Evolutionary conservation across 2,797 vertebrate genomes (phyloP).

Genomic region (Pogoniulus pusillus): DNA sequence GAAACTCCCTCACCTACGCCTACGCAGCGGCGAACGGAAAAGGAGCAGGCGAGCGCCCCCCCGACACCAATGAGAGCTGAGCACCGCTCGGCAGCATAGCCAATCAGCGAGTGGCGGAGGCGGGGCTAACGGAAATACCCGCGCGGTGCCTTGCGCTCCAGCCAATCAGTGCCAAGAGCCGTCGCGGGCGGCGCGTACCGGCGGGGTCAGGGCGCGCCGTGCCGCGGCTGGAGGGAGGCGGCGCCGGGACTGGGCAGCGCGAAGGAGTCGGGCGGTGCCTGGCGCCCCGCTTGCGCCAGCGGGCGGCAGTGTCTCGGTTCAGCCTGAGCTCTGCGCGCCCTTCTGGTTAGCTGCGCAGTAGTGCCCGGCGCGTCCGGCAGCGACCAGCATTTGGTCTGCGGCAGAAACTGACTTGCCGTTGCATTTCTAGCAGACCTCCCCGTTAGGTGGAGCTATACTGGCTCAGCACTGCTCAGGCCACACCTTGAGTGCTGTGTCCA

Average conservation of each 20-base stretch:
- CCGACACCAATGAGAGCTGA: not conserved
- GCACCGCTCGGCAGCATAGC: fast-evolving
- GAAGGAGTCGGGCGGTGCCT: no score
- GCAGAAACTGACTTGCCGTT: fast-evolving
- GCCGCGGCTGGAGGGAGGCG: no score
- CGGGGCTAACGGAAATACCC: not conserved
- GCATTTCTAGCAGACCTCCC: fast-evolving
- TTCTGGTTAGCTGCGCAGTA: no score
- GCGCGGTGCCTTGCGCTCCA: fast-evolving
- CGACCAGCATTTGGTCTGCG: not conserved
- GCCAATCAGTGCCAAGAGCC: not conserved
- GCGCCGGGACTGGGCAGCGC: not conserved
- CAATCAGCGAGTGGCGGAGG: not conserved
- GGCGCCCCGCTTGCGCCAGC: not conserved
- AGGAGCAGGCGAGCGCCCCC: not conserved
- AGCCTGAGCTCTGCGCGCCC: not conserved
- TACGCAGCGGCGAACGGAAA: not conserved
- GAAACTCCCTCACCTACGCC: not conserved
- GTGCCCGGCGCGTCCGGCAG: not conserved
- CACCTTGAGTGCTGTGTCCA: no score
- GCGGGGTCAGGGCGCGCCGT: no score
- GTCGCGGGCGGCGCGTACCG: fast-evolving
- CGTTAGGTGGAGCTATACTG: no score
- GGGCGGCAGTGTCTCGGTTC: not conserved
- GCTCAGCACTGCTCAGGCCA: no score